Conservation (phyloP, 2,797 vertebrate genomes). For the Eupleurogrammus muticus region DNA sequence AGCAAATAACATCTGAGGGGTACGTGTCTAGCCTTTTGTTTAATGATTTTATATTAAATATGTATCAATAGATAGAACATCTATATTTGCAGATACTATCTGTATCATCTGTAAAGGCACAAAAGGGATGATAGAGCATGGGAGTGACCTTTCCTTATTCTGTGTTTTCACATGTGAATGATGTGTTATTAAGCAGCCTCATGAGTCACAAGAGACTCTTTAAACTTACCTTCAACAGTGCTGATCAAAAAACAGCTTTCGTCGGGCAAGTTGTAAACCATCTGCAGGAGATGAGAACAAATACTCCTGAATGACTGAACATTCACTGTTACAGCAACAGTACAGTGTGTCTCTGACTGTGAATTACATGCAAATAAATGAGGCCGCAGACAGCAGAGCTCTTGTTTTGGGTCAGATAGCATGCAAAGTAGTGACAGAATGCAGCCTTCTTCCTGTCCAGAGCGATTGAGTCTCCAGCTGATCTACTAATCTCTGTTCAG, state of each 20-base stretch:
- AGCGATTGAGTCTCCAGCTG: neutral
- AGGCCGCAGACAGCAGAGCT: slow-evolving; percentile 5
- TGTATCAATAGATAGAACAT: too few relatives aligned
- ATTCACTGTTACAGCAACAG: neutral
- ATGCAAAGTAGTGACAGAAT: slow-evolving; percentile 2
- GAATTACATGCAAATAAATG: slow-evolving; percentile 58
- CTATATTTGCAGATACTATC: too few relatives aligned
- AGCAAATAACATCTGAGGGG: too few relatives aligned
- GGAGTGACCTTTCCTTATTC: too few relatives aligned
- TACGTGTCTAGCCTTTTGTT: too few relatives aligned
- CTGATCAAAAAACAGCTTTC: slow-evolving; percentile 95
- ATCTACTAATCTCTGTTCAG: neutral
- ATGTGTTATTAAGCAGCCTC: too few relatives aligned
- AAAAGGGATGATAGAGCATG: too few relatives aligned
- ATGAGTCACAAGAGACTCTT: neutral
- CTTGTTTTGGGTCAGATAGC: slow-evolving; percentile 12
- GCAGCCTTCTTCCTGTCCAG: neutral
- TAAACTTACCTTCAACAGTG: slow-evolving; percentile 90
- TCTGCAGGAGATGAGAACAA: slow-evolving; percentile 74
- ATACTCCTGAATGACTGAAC: neutral
- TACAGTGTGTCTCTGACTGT: neutral
- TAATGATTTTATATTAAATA: too few relatives aligned
- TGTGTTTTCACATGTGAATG: too few relatives aligned
- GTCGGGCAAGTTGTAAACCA: slow-evolving; percentile 96
- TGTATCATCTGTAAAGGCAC: too few relatives aligned